Base-by-base conservation (phyloP, 64 coral and sea anemone species). In the Trachythela sp. region DNA sequence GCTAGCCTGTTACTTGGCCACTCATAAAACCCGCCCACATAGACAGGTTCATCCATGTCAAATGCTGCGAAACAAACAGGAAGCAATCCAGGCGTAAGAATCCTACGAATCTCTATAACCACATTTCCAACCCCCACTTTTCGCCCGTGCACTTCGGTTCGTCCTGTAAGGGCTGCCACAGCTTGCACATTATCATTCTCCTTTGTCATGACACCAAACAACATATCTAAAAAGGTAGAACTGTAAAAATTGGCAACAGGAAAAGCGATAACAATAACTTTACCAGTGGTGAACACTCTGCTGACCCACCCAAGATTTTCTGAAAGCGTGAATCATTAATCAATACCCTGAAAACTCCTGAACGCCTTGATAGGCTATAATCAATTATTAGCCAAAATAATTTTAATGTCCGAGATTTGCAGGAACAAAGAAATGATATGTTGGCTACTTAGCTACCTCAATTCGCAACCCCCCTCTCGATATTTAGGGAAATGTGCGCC, bases 71-170 rank as follows among this genome's bases (percentile, higher is more conserved):
- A 48, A 67, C 14, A 85, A 37, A 90, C 8, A 10, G 89, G 89
- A 67, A 34, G 77, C 75, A 90, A 67, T 5, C 49, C 89, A 10
- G 89, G 77, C 5, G 13, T 40, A 48, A 90, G 48, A 26, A 90
- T 58, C 10, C 24, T 33, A 2, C 13, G 77, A 20, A 90, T 77
- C 60, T 90, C 89, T 0, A 90, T 48, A 29, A 85, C 89, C 8
- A 90, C 38, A 90, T 85, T 90, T 40, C 89, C 83, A 22, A 22
- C 48, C 7, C 48, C 7, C 2, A 90, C 83, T 26, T 9, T 32
- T 39, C 39, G 89, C 27, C 89, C 89, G 24, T 90, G 89, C 0
- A 90, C 26, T 52, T 85, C 31, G 14, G 77, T 85, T 37, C 83
- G 30, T 20, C 40, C n/a, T 11, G 54, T 11, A 10, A 64, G 22